Percentiles rank a stretch among this genome's conserved stretches.
Evolutionary conservation across 2,113 vertebrate species (phyloP).

Genomic region (Microtus ochrogaster): DNA sequence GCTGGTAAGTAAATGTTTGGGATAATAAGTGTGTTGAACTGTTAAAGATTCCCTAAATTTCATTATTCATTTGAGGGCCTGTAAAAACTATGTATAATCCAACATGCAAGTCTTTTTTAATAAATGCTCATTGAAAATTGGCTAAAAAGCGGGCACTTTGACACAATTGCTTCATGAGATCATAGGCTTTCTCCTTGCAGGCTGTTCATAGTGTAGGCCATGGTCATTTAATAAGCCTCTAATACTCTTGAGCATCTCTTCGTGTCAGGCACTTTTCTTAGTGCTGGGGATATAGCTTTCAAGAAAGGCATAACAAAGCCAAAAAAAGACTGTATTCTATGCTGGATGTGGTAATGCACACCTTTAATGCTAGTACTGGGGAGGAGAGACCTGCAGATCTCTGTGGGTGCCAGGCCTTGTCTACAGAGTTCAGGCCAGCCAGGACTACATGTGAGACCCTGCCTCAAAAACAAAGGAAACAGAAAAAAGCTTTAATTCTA

Average conservation of each 20-base stretch:
- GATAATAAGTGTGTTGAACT: background rate
- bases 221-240: background rate
- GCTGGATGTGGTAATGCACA: background rate
- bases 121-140: constrained; percentile 55
- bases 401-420: background rate
- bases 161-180: background rate
- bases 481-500: background rate
- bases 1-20: constrained; percentile 83
- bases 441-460: background rate
- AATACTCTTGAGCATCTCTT: background rate
- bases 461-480: background rate
- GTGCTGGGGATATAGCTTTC: background rate
- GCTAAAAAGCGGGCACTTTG: background rate
- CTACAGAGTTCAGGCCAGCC: background rate
- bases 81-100: constrained; percentile 29
- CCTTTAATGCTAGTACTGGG: background rate
- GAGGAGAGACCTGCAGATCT: background rate
- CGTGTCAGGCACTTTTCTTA: constrained; percentile 12
- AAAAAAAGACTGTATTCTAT: background rate
- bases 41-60: constrained; percentile 40
- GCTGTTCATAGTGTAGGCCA: background rate
- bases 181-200: background rate
- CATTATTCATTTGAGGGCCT: background rate
- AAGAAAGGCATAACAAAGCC: background rate
- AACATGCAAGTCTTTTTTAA: constrained; percentile 20